Conservation (phyloP, 2,888 invertebrate genomes). For the Stenotaenia linearis region DNA sequence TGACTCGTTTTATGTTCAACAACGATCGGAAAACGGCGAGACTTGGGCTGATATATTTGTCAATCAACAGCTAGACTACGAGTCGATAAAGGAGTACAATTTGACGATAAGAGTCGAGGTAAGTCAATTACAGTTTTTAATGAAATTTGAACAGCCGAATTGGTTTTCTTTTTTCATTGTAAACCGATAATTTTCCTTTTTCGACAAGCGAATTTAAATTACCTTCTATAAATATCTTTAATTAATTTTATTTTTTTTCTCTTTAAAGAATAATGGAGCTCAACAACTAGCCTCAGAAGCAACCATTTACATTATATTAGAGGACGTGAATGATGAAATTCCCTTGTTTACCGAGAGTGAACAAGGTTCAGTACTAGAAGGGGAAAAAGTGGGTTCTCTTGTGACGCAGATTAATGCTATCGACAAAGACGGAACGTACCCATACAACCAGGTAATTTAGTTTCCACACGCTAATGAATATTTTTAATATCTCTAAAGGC, state of each 20-base stretch:
- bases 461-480: no score
- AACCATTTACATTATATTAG: slow-evolving; percentile 84
- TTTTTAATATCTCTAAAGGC: no score
- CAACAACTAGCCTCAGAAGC: slow-evolving; percentile 92
- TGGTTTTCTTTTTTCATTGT: background rate
- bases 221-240: background rate
- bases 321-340: slow-evolving; percentile 95
- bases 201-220: background rate
- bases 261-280: slow-evolving; percentile 81
- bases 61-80: slow-evolving; percentile 90
- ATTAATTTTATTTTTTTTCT: slow-evolving; percentile 30
- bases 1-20: slow-evolving; percentile 92
- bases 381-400: slow-evolving; percentile 89
- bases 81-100: slow-evolving; percentile 91
- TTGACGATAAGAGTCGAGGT: slow-evolving; percentile 93
- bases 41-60: slow-evolving; percentile 90
- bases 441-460: slow-evolving; percentile 76
- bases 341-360: slow-evolving; percentile 91
- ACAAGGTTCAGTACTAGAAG: slow-evolving; percentile 90
- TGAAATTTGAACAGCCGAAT: background rate
- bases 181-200: background rate
- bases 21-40: slow-evolving; percentile 82
- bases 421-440: slow-evolving; percentile 90
- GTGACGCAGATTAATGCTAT: slow-evolving; percentile 94
- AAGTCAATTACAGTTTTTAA: slow-evolving; percentile 44